Conservation (phyloP, 2,888 invertebrate genomes). For the Aporophyla lueneburgensis region DNA sequence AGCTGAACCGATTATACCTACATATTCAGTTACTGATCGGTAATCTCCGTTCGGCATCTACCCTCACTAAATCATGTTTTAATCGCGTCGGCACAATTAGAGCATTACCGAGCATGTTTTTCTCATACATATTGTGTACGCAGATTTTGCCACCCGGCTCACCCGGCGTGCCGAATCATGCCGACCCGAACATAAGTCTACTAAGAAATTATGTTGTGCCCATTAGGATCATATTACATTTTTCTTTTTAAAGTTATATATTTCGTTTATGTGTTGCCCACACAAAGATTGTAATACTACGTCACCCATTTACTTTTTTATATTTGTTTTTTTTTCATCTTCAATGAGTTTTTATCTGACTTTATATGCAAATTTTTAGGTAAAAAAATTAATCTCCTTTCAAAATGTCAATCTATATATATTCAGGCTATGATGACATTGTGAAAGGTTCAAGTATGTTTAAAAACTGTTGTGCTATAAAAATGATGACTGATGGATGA, state of each 20-base stretch:
- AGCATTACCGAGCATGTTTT: neutral
- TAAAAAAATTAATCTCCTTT: neutral
- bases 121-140: neutral
- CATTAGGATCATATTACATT: neutral
- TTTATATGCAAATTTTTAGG: too few species aligned
- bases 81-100: neutral
- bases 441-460: neutral
- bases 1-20: too few species aligned
- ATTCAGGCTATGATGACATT: neutral
- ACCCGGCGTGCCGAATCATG: neutral
- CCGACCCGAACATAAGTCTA: neutral
- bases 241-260: too few species aligned
- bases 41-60: neutral
- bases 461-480: conserved; percentile 21
- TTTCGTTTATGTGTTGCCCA: neutral
- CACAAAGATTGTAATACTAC: neutral
- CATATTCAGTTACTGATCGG: neutral
- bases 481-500: conserved; percentile 28
- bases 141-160: neutral
- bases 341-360: neutral
- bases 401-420: neutral
- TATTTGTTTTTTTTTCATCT: neutral
- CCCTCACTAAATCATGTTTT: neutral
- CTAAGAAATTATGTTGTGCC: neutral
- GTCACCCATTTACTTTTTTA: neutral